Evolutionary conservation across 2,888 invertebrate genomes (phyloP), one percentile per base, ranked within the genome.

Genomic region (Amblyjoppa proteus): DNA sequence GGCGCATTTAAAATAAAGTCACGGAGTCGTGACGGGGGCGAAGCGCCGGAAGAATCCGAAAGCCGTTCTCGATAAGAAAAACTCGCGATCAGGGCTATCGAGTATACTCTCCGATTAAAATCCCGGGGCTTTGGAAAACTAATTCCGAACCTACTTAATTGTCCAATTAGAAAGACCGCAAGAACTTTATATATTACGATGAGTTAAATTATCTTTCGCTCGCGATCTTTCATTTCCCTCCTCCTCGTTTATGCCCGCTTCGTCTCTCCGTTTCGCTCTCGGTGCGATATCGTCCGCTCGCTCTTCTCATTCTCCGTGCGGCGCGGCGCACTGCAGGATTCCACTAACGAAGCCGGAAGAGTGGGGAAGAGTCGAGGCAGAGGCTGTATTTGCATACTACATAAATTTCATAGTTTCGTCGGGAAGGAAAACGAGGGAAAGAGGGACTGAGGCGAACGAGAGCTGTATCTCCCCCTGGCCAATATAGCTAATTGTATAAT

Each of bases 81-180:
- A 41, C 6, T 51, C 53, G 7, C 53, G 38, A 53, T 64, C 70
- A 11, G 34, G 31, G 61, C 61, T 49, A 79, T 71, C 58, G 61
- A 70, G 70, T n/a, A 74, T 38, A 53, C 64, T 38, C 31, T 51
- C 6, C 66, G 79, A 83, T 85, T 61, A 83, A 85, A 85, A 83
- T 85, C 73, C 76, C 68, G 41, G 58, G 38, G 71, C 83, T 83
- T 77, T 69, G 28, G 76, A 80, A 83, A 85, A 83, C 79, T 83
- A 79, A 83, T 85, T 83, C 76, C 73, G 53, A 85, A 85, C 83
- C 79, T 83, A 85, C 80, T 83, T 80, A 83, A 85, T 85, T 85
- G 83, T 76, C 85, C 83, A 85, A 85, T 85, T 85, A 85, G 83
- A 28, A 85, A 80, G 61, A 49, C 81, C 81, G 80, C 77, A 25